Percentiles rank a stretch among this genome's conserved stretches.
These are phyloP conservation scores for Brachionus asplanchnoidis DNA, from an alignment of 1,140 invertebrate species.

Conservation along the genomic window DNA sequence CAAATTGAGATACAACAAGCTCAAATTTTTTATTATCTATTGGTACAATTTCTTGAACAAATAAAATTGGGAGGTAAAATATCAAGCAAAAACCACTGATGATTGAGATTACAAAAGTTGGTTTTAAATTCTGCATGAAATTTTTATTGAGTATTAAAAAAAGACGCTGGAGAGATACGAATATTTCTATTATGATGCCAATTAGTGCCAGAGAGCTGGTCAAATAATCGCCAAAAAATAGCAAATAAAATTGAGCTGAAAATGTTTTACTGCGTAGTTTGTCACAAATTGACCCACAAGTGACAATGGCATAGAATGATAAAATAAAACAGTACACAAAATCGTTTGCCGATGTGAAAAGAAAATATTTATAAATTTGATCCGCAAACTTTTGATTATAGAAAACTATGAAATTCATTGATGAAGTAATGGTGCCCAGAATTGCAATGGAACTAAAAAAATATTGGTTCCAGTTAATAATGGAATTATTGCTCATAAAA, in stretches of 20 bases:
- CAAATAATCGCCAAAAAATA: neutral
- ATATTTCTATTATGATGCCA: neutral
- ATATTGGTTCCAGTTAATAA: neutral
- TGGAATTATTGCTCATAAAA: neutral
- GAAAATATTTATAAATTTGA: conserved; percentile 1
- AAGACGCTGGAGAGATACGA: neutral
- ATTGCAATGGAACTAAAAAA: neutral
- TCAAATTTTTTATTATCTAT: neutral
- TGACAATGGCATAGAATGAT: neutral
- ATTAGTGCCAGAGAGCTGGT: neutral
- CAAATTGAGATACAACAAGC: neutral
- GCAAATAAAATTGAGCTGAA: neutral
- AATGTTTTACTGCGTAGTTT: neutral
- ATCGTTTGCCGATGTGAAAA: neutral
- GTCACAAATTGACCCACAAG: neutral
- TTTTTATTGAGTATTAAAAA: neutral
- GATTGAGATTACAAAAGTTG: neutral
- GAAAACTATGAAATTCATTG: neutral
- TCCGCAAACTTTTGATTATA: neutral
- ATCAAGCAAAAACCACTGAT: neutral
- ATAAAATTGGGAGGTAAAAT: neutral
- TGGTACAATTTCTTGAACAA: neutral
- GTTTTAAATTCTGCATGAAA: neutral
- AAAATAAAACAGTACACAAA: neutral
- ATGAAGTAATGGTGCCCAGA: neutral